Percentiles rank a stretch among this genome's conserved stretches.
Evolutionary conservation across 35 echinoderm and acorn worm species (phyloP).

Genomic region (Strongylocentrotus purpuratus): DNA sequence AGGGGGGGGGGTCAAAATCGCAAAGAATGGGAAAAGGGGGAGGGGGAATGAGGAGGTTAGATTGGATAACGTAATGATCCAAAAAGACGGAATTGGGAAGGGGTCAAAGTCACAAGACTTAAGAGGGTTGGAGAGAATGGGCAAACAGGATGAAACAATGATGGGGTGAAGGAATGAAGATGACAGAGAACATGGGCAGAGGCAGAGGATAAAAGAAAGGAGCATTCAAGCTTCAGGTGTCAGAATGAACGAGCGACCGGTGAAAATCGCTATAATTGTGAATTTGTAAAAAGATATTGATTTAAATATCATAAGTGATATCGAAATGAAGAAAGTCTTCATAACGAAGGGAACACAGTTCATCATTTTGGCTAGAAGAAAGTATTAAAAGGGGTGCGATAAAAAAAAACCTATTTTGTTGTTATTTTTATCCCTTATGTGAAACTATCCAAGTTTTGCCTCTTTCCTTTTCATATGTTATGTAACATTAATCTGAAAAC

Average conservation of each 20-base stretch:
- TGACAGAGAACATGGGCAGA: background rate
- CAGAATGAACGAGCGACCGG: background rate
- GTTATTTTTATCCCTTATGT: no score
- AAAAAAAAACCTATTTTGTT: no score
- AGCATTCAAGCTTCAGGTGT: background rate
- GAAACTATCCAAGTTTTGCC: no score
- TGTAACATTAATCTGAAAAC: no score
- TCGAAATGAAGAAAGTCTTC: no score
- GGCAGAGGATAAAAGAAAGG: background rate
- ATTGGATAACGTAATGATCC: no score
- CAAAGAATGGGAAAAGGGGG: background rate
- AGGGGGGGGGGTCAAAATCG: background rate
- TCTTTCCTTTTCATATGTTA: no score
- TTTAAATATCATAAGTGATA: no score
- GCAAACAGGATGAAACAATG: background rate
- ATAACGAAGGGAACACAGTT: no score
- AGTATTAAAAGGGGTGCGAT: no score
- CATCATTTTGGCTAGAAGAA: no score
- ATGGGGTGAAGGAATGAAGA: background rate
- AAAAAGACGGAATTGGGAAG: background rate
- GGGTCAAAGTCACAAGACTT: background rate
- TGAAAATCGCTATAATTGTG: background rate
- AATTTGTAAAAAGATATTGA: no score
- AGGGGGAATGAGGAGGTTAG: background rate
- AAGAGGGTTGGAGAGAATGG: background rate